Evolutionary conservation across 2,888 invertebrate species (phyloP).

Genomic region (Protophormia terraenovae): DNA sequence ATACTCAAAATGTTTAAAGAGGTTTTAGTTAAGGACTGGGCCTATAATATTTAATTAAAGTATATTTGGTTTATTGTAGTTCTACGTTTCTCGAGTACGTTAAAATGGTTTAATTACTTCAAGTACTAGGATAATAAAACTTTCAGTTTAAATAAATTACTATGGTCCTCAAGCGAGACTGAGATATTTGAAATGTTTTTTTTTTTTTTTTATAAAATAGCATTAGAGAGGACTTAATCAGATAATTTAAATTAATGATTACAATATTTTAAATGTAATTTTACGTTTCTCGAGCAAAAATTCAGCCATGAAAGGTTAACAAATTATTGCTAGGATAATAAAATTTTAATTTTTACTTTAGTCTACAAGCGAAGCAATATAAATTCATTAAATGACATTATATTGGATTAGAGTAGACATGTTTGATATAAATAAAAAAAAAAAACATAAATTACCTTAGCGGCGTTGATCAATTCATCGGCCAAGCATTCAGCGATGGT

Average conservation of each 20-base stretch:
- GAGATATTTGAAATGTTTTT: background rate
- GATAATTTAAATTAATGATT: constrained; percentile 30
- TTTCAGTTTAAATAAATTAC: background rate
- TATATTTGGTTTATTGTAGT: constrained; percentile 19
- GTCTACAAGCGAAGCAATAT: constrained; percentile 72
- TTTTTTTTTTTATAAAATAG: background rate
- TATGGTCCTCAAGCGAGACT: background rate
- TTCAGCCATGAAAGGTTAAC: constrained; percentile 28
- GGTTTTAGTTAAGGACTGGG: constrained; percentile 68
- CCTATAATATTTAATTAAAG: too few relatives aligned
- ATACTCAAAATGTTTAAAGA: background rate
- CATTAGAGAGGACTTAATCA: background rate
- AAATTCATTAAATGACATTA: constrained; percentile 59
- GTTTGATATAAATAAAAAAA: background rate
- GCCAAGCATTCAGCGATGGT: constrained; percentile 99
- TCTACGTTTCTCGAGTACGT: constrained; percentile 65
- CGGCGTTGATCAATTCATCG: constrained; percentile 99
- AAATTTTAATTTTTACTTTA: constrained; percentile 62
- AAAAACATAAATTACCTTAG: constrained; percentile 86
- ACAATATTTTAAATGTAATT: constrained; percentile 68
- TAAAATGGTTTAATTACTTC: constrained; percentile 41
- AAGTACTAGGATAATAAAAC: constrained; percentile 78
- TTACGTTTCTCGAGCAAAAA: constrained; percentile 63
- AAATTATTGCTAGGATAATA: constrained; percentile 65
- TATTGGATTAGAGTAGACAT: constrained; percentile 69